Base-by-base conservation (phyloP, 37 sponge, comb jelly and placozoan species). In the Cliona cf. orientalis region DNA sequence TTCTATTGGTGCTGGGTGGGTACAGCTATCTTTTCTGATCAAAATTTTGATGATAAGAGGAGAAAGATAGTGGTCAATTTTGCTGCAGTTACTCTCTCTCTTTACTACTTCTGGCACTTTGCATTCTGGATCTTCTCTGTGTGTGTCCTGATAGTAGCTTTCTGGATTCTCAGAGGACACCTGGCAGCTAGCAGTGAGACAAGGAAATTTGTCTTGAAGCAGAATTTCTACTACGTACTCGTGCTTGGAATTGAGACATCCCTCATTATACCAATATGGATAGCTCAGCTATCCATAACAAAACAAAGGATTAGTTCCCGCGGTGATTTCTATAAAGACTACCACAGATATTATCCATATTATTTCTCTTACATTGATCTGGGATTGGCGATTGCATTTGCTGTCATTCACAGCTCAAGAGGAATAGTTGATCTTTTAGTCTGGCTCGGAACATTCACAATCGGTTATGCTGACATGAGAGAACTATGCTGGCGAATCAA, bases 1-100 rank as follows among this genome's bases (percentile, higher is more conserved):
- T 95, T 95, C 66, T 87, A 82, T 74, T 72, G 81, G 69, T 95
- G 95, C 56, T 95, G 95, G 95, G 49, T 88, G 25, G 75, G 72
- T 29, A 83, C 85, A n/a, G n/a, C n/a, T n/a, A n/a, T n/a, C n/a
- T n/a, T n/a, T n/a, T n/a, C n/a, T n/a, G n/a, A n/a, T n/a, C n/a
- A n/a, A n/a, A n/a, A n/a, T n/a, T n/a, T n/a, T n/a, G 76, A 75
- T 4, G 21, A 17, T 22, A 2, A 1, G 26, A 53, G 2, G 7
- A 23, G 23, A 7, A 49, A 1, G 34, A n/a, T n/a, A n/a, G n/a
- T n/a, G n/a, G n/a, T n/a, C n/a, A 19, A 31, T 4, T 94, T 77
- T 39, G 56, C 32, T 2, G 17, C 74, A 12, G 36, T 80, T 69
- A 59, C 84, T 23, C 42, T 78, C n/a, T 60, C 87, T 32, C 49